Evolutionary conservation across 2,888 invertebrate species (phyloP), one percentile per base, ranked within the genome.

Genomic region (Aphidius colemani): DNA sequence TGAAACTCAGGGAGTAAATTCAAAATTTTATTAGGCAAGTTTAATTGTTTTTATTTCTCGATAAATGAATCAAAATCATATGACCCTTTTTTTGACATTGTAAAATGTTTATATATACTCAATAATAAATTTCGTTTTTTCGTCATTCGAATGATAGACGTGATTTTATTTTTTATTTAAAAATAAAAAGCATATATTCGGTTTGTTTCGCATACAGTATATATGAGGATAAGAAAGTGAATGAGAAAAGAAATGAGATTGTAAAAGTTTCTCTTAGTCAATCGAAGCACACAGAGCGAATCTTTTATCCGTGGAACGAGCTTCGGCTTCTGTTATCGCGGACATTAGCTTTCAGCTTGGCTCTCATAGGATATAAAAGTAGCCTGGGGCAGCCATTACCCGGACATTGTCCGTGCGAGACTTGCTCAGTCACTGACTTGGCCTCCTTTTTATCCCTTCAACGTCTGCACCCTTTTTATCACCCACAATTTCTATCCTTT

Each of bases 231-330:
- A 30, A 30, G 40, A 59, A 65, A 65, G 43, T 59, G 46, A 11
- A 18, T 40, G 62, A 10, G 30, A 49, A 59, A 53, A 48, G 49
- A 64, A 57, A 57, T 48, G 53, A 57, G 55, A 30, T 30, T 30
- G 61, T 61, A 51, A 58, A 50, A 56, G 51, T 59, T 43, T 18
- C 30, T 9, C 45, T 51, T 58, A 59, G 65, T 62, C 63, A 61
- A 57, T 55, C 65, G 53, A 44, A 60, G 45, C 59, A 46, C 58
- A 18, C 18, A 43, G 51, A 67, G 61, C 66, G 53, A 64, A 69
- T 72, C 72, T 74, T 77, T 78, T 80, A 79, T 80, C 79, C 72
- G 70, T 71, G 68, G 74, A 78, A 79, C 80, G 80, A 81, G 79
- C 78, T 78, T 78, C 30, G 66, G 55, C 63, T 69, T 72, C 72